Conservation (phyloP, 2,888 invertebrate species). For the Drosophila pullipes region DNA sequence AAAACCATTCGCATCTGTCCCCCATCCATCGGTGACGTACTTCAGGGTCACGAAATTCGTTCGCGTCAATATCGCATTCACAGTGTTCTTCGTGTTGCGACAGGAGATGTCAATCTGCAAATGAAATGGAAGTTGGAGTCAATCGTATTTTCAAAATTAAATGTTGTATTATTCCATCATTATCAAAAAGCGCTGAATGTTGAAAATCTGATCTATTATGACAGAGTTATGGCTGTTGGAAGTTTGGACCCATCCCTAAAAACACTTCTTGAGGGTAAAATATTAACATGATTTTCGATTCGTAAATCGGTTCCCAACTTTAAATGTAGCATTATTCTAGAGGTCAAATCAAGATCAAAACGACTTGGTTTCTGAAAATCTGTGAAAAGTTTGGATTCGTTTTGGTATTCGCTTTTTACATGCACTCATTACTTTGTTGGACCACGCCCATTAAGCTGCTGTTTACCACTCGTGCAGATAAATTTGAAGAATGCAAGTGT, state of each 20-base stretch:
- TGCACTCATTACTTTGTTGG: constrained; percentile 9
- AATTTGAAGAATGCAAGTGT: constrained; percentile 31
- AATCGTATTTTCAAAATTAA: neutral
- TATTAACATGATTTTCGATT: neutral
- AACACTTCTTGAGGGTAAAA: neutral
- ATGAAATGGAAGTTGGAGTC: constrained; percentile 4
- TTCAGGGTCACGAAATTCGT: constrained; percentile 97
- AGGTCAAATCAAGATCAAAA: neutral
- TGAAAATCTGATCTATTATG: neutral
- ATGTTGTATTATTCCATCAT: no score
- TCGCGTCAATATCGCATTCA: constrained; percentile 95
- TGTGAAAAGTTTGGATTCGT: neutral
- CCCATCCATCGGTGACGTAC: constrained; percentile 97
- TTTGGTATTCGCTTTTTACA: neutral
- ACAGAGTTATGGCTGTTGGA: neutral
- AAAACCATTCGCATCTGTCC: constrained; percentile 96
- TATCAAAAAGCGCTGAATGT: neutral
- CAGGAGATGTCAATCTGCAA: constrained; percentile 95
- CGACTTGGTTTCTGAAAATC: neutral
- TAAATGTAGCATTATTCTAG: neutral
- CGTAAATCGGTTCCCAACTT: neutral
- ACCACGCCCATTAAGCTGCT: constrained; percentile 12
- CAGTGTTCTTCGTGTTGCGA: constrained; percentile 94
- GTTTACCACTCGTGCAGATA: constrained; percentile 8
- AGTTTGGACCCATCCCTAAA: neutral